Base-by-base conservation (phyloP, 2,797 vertebrate genomes). In the Betta splendens region DNA sequence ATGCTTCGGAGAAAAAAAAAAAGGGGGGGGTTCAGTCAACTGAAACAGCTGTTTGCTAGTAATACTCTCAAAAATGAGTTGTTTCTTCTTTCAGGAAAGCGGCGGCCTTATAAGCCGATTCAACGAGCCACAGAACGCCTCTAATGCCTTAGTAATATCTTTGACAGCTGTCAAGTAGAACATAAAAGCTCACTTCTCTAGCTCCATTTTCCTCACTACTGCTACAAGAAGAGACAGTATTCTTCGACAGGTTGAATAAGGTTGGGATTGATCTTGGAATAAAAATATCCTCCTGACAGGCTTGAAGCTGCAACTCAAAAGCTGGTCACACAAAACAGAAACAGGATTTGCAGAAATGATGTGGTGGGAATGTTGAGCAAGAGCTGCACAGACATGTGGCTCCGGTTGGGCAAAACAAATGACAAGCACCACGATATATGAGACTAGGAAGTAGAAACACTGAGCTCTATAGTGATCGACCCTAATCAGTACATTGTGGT, bases 111-210 rank as follows among this genome's bases (percentile, higher is more conserved):
- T 68, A 81, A 78, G 72, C 68, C 46, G 78, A 73, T 83, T 83
- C 55, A 75, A 64, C 17, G 20, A 48, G 48, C 75, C 46, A 49
- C 50, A 44, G 55, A 69, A 69, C 43, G 56, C 26, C 66, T 75
- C 52, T 64, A 79, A 76, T 60, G 56, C 52, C 40, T 20, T 18
- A 31, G 44, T 73, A 67, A 75, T 58, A 76, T 77, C 53, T 61
- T 48, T 71, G 69, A 77, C 73, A 82, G 59, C 69, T 80, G 72
- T 82, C 83, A 86, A 67, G 39, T 45, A 51, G 22, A 43, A 75
- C 63, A 74, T 57, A 63, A 69, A 80, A 46, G 35, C 51, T 22
- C 9, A 39, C 53, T 56, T 38, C 31, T 63, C 43, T 23, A 16
- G 29, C 33, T 39, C 15, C 17, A 57, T 77, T 81, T 74, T 68